Percentiles rank a stretch among this genome's conserved stretches.
phyloP scores from a whole-genome alignment of 2,888 invertebrate genomes.

The Plebejus anna region DNA sequence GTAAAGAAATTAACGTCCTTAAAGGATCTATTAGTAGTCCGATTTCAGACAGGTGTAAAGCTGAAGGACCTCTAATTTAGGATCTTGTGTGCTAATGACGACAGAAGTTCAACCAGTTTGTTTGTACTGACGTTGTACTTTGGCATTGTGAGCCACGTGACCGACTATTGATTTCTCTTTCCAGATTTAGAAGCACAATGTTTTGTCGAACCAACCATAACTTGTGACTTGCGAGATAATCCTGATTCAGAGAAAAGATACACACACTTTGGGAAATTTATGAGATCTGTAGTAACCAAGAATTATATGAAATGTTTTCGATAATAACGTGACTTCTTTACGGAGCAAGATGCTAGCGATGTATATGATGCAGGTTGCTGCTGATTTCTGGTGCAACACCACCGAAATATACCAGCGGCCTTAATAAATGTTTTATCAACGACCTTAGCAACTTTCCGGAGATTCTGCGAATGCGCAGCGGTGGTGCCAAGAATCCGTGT shows the following conservation, averaged over 20 bases:
- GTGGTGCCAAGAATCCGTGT: conserved; percentile 27
- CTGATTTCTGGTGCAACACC: not conserved
- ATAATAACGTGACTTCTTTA: not conserved
- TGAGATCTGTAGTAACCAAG: not conserved
- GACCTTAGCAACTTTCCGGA: conserved; percentile 21
- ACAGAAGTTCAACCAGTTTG: not conserved
- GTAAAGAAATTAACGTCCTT: not conserved
- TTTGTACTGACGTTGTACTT: not conserved
- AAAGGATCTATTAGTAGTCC: not conserved
- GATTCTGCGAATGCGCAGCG: conserved; percentile 18
- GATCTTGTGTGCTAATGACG: conserved; percentile 1
- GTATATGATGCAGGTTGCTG: not conserved
- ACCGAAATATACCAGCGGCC: conserved; percentile 16
- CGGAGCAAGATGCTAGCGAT: not conserved
- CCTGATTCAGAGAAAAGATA: not conserved
- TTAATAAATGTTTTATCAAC: conserved; percentile 28
- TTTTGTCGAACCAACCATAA: not conserved
- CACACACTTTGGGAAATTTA: not conserved
- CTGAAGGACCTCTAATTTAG: not conserved
- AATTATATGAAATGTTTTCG: not conserved
- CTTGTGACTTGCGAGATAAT: not conserved
- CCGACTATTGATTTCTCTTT: conserved; percentile 5
- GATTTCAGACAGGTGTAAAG: not conserved
- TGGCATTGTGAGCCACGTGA: not conserved
- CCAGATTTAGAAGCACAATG: not conserved